Base-by-base conservation (phyloP, 2,888 invertebrate species). In the Cephus spinipes region DNA sequence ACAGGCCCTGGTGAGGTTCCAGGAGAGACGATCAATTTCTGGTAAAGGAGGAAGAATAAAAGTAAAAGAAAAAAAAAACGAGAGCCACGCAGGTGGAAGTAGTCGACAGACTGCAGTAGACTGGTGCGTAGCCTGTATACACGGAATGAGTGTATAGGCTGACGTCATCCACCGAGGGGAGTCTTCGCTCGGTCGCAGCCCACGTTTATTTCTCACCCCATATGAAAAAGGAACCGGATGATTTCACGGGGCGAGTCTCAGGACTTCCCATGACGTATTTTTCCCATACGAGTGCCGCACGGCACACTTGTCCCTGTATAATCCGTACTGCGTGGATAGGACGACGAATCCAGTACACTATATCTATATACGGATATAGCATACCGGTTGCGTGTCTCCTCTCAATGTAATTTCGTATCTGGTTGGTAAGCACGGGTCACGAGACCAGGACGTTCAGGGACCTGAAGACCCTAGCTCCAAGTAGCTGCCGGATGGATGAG, bases 181-280 rank as follows among this genome's bases (percentile, higher is more conserved):
- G 74, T 74, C 73, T 77, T 77, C 79, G 79, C 82, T 68, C 23
- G 77, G 55, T 31, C 23, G n/a, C 68, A 55, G 68, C n/a, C 73
- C 73, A 77, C 81, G 81, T 55, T 23, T 23, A 80, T 78, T 78
- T 77, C 74, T 81, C 78, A 79, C 81, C 81, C 83, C 82, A 82
- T 84, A 82, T 84, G 85, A 81, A 85, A 85, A 82, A 85, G 85
- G 84, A 86, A 87, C 85, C 87, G 87, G 87, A 87, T 87, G 86
- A 87, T 85, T 86, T 83, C 82, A 83, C 82, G 81, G 80, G 82
- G 75, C 82, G 81, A 79, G 81, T 81, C 78, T 80, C 82, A 83
- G 84, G 83, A 85, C 87, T 87, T 87, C 84, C 85, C 84, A 84
- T 85, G 84, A 86, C 85, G 85, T 82, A 79, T 77, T 40, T 77